Percentiles rank a stretch among this genome's conserved stretches.
These are phyloP conservation scores for Cotesia vestalis DNA, from an alignment of 1,140 invertebrate species.

Conservation along the genomic window DNA sequence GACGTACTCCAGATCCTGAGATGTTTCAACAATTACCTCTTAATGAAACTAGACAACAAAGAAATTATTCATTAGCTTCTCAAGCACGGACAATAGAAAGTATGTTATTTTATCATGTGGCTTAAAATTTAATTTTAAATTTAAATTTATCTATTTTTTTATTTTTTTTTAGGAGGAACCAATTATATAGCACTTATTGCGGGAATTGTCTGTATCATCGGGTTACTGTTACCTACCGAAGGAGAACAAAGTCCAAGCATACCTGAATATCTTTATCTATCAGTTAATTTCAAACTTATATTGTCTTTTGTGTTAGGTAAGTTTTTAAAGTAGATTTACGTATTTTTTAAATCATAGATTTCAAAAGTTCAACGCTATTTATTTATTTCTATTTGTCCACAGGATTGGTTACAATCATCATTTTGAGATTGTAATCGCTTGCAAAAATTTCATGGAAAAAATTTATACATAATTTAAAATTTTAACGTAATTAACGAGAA, in stretches of 20 bases:
- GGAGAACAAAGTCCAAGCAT: constrained; percentile 71
- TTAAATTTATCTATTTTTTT: constrained; percentile 5
- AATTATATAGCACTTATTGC: constrained; percentile 73
- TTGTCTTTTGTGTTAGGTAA: constrained; percentile 78
- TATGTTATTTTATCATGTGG: constrained; percentile 44
- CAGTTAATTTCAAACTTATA: constrained; percentile 78
- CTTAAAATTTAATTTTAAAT: constrained; percentile 22
- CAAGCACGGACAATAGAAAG: constrained; percentile 57
- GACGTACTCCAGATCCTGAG: constrained; percentile 65
- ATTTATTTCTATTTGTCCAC: constrained; percentile 42
- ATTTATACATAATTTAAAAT: not conserved
- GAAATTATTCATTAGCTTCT: constrained; percentile 60
- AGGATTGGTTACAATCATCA: constrained; percentile 75
- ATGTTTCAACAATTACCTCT: constrained; percentile 64
- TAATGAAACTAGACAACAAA: constrained; percentile 57
- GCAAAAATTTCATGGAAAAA: not conserved
- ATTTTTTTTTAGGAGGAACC: constrained; percentile 62
- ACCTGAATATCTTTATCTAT: constrained; percentile 78
- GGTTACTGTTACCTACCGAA: constrained; percentile 76
- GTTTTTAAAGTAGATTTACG: constrained; percentile 18
- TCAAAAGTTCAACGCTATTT: not conserved
- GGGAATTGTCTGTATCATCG: constrained; percentile 75
- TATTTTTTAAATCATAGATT: not conserved
- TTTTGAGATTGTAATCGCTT: constrained; percentile 68
- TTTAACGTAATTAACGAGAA: not conserved